These are phyloP conservation scores for Mylabris sibirica DNA, from an alignment of 2,888 invertebrate genomes.

Conservation along the genomic window DNA sequence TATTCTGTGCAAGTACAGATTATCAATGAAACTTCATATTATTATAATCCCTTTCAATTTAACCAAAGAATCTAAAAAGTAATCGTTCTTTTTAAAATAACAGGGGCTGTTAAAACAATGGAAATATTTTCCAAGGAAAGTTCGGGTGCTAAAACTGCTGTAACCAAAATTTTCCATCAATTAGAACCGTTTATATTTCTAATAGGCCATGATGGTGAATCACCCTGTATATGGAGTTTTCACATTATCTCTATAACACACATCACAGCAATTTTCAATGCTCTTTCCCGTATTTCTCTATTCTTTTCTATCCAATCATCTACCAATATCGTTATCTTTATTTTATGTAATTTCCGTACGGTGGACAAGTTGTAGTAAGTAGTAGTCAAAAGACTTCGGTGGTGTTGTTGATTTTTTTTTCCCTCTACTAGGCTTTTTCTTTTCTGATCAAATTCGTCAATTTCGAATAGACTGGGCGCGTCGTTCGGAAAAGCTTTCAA, in stretches of 20 bases:
- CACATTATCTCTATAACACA: too few species aligned
- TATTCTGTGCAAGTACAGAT: too few species aligned
- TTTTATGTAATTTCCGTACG: background rate
- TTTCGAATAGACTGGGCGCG: background rate
- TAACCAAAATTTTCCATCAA: too few species aligned
- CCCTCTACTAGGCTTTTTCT: background rate
- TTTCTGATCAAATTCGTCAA: background rate
- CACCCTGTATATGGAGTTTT: constrained; percentile 13
- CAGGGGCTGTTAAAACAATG: too few species aligned
- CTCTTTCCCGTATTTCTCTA: constrained; percentile 2
- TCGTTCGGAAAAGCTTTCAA: constrained; percentile 24
- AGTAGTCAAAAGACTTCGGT: background rate
- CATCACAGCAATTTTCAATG: constrained; percentile 4
- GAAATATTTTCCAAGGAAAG: too few species aligned
- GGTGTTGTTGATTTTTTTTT: background rate
- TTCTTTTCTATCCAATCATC: background rate
- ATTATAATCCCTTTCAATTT: too few species aligned
- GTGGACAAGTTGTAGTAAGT: constrained; percentile 5
- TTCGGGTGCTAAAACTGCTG: too few species aligned
- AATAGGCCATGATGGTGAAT: too few species aligned
- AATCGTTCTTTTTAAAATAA: too few species aligned
- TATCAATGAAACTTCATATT: too few species aligned
- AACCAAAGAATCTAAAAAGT: too few species aligned
- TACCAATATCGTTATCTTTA: background rate
- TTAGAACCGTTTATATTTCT: too few species aligned